Base-by-base conservation (phyloP, 2,888 invertebrate species). In the Odontothrips loti region DNA sequence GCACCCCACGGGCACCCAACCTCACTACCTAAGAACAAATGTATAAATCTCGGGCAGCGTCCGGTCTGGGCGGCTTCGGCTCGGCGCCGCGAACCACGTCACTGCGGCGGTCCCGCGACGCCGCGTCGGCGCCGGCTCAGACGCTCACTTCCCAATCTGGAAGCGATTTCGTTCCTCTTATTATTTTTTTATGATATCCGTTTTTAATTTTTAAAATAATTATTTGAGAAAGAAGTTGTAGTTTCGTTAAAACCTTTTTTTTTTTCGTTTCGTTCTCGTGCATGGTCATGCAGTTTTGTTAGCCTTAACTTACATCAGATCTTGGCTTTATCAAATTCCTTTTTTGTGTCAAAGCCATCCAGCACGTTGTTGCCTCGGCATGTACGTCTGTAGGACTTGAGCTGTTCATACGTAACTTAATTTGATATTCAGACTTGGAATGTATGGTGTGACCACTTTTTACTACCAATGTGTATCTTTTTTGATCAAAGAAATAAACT, bases 391-490 rank as follows among this genome's bases (percentile, higher is more conserved):
- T 58, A 43, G 68, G 68, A 75, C 68, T 75, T 75, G 23, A 75
- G 27, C 27, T 75, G 68, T 75, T 58, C 17, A 58, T 58, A 58
- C 58, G 17, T 58, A 58, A 58, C 58, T 75, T 75, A 23, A 75
- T 75, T 27, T 27, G 23, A 75, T 58, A 17, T 20, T 58, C 20
- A 20, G 23, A 43, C 34, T 43, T 43, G 34, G 27, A 27, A 75
- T 75, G 68, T 75, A 75, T 75, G 68, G 68, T 75, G 68, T 75
- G 68, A 27, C 68, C 68, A 75, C 68, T 23, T 75, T 75, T 75
- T 75, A 75, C 68, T 75, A 83, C 82, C 83, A 83, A 83, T 83
- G 83, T 84, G 82, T 82, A 75, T 75, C 68, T 75, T 75, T 75
- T 75, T 75, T 75, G 68, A 75, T 75, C 68, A 75, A 47, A 79